These are phyloP conservation scores for Paramormyrops hopkinsi DNA, from an alignment of 2,797 vertebrate species.

Conservation along the genomic window DNA sequence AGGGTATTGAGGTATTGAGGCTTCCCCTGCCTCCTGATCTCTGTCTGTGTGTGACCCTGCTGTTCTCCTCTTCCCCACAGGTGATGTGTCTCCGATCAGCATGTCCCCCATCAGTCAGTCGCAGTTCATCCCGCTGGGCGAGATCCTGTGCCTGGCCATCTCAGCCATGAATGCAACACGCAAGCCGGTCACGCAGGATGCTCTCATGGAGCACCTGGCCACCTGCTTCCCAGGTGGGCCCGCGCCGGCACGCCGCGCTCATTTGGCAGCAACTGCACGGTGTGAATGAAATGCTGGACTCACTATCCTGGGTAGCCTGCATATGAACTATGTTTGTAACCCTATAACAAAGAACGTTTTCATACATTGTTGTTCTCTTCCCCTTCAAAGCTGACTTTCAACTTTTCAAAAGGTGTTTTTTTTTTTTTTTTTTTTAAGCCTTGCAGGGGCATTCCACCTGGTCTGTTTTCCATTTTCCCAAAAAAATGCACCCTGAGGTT, in stretches of 20 bases:
- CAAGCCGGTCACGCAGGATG: conserved; percentile 94
- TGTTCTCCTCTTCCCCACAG: conserved; percentile 57
- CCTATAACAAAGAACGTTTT: neutral
- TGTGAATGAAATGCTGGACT: neutral
- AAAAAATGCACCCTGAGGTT: neutral
- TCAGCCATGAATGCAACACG: conserved; percentile 95
- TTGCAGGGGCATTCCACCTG: neutral
- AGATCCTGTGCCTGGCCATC: conserved; percentile 97
- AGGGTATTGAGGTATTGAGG: neutral
- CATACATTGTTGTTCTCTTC: neutral
- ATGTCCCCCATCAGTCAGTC: conserved; percentile 99
- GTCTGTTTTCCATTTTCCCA: neutral
- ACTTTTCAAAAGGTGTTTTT: neutral
- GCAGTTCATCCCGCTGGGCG: conserved; percentile 96
- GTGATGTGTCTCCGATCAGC: conserved; percentile 99
- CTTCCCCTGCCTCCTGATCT: neutral
- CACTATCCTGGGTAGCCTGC: neutral
- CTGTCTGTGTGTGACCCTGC: neutral
- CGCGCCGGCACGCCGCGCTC: neutral
- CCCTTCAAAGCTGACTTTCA: neutral
- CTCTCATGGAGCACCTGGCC: conserved; percentile 90
- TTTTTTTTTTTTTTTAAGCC: neutral
- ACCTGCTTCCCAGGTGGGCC: conserved; percentile 93
- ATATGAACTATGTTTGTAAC: neutral
- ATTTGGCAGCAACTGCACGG: neutral